These are phyloP conservation scores for Polyommatus iphigenia DNA, from an alignment of 2,888 invertebrate genomes.

Conservation along the genomic window DNA sequence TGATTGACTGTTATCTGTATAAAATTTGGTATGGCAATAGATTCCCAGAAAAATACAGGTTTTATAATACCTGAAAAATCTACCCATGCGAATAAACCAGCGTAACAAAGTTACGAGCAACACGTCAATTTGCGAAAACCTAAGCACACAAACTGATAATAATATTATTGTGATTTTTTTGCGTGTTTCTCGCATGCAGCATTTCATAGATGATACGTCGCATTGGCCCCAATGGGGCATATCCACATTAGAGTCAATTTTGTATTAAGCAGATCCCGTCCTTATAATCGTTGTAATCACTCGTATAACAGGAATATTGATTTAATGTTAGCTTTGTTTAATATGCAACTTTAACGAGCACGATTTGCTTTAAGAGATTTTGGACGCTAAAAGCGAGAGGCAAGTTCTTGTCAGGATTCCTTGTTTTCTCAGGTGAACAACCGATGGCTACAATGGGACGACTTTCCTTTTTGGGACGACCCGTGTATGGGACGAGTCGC, in stretches of 20 bases:
- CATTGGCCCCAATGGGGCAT: neutral
- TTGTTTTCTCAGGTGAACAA: conserved; percentile 65
- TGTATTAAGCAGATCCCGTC: neutral
- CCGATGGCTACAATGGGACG: conserved; percentile 67
- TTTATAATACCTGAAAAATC: too few relatives aligned
- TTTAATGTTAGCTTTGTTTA: conserved; percentile 2
- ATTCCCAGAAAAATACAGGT: too few relatives aligned
- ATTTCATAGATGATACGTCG: neutral
- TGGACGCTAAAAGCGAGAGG: conserved; percentile 25
- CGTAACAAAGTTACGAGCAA: too few relatives aligned
- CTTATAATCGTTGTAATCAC: neutral
- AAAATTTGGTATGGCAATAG: too few relatives aligned
- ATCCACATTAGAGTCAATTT: neutral
- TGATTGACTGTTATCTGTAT: too few relatives aligned
- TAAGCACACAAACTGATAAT: too few relatives aligned
- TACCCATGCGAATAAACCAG: too few relatives aligned
- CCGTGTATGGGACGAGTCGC: conserved; percentile 51
- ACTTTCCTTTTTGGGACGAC: conserved; percentile 65
- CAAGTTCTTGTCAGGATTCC: conserved; percentile 48
- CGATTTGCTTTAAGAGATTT: neutral
- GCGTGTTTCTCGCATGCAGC: neutral
- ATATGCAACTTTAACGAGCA: neutral
- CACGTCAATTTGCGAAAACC: too few relatives aligned
- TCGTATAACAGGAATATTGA: conserved; percentile 4
- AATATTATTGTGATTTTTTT: too few relatives aligned